These are phyloP conservation scores for Agelastica alni DNA, from an alignment of 2,888 invertebrate species.

Conservation along the genomic window DNA sequence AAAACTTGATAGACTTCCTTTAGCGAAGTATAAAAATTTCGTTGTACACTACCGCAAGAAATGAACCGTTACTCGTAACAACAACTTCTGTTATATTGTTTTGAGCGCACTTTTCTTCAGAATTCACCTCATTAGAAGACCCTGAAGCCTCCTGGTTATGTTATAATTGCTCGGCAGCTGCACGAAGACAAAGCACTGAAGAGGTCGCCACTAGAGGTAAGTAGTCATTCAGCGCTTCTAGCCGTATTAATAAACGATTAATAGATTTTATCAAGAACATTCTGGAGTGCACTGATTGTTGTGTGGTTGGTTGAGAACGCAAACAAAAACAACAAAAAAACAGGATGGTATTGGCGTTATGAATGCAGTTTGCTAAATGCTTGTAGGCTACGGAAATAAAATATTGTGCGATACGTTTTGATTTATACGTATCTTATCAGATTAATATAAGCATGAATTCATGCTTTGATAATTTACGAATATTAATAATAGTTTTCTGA, in stretches of 20 bases:
- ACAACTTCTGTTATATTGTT: slow-evolving; percentile 27
- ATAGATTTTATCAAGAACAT: slow-evolving; percentile 44
- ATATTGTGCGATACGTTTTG: not conserved
- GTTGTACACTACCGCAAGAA: slow-evolving; percentile 12
- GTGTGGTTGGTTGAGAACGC: slow-evolving; percentile 12
- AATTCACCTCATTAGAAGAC: slow-evolving; percentile 41
- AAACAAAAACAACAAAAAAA: slow-evolving; percentile 28
- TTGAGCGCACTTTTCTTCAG: slow-evolving; percentile 26
- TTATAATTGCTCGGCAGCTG: slow-evolving; percentile 53
- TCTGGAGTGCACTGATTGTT: slow-evolving; percentile 22
- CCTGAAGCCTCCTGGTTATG: slow-evolving; percentile 42
- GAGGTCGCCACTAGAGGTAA: slow-evolving; percentile 45
- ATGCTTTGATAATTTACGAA: no score
- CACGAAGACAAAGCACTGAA: slow-evolving; percentile 49
- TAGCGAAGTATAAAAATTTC: slow-evolving; percentile 1
- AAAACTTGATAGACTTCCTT: no score
- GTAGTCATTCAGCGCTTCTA: slow-evolving; percentile 35
- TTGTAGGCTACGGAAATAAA: not conserved
- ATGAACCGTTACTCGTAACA: slow-evolving; percentile 23
- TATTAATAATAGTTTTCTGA: no score
- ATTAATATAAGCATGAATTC: no score
- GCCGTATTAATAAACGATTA: slow-evolving; percentile 46
- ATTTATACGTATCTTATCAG: no score
- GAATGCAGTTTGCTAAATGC: not conserved
- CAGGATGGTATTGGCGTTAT: slow-evolving; percentile 17